phyloP scores from a whole-genome alignment of 2,888 invertebrate genomes.

The Drosophila basisetae region DNA sequence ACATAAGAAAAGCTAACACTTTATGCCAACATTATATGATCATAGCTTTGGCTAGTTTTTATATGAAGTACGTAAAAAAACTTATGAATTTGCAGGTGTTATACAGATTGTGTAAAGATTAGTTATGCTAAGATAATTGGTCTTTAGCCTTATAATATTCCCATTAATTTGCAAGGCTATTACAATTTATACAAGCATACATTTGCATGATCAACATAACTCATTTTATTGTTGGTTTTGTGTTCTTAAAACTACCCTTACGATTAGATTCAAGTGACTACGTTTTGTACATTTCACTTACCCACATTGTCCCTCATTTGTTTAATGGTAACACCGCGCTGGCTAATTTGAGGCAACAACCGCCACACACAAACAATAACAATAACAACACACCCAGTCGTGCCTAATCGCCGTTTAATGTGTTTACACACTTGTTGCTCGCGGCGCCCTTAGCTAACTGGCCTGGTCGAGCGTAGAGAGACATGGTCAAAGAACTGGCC shows the following conservation, averaged over 20 bases:
- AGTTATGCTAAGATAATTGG: not conserved
- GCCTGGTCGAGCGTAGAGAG: conserved; percentile 40
- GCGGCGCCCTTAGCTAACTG: conserved; percentile 70
- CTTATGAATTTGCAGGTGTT: not conserved
- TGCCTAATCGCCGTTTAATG: conserved; percentile 76
- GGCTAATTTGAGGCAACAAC: conserved; percentile 23
- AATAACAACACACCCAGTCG: conserved; percentile 25
- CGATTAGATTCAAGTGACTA: conserved; percentile 21
- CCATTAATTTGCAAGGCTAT: not conserved
- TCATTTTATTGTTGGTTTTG: not conserved
- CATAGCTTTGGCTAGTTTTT: not conserved
- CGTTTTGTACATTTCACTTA: conserved; percentile 28
- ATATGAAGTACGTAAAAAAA: not conserved
- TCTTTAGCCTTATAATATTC: not conserved
- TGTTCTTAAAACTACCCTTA: conserved; percentile 4
- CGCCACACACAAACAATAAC: conserved; percentile 13
- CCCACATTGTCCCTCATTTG: conserved; percentile 57
- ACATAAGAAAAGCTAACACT: not conserved
- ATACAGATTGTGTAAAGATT: not conserved
- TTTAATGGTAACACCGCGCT: conserved; percentile 55
- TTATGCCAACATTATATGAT: not conserved
- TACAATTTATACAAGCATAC: not conserved
- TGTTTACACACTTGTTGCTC: conserved; percentile 79
- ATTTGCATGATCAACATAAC: not conserved
- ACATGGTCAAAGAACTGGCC: conserved; percentile 64